These are phyloP conservation scores for Monomorium pharaonis DNA, from an alignment of 1,140 invertebrate genomes.

Conservation along the genomic window DNA sequence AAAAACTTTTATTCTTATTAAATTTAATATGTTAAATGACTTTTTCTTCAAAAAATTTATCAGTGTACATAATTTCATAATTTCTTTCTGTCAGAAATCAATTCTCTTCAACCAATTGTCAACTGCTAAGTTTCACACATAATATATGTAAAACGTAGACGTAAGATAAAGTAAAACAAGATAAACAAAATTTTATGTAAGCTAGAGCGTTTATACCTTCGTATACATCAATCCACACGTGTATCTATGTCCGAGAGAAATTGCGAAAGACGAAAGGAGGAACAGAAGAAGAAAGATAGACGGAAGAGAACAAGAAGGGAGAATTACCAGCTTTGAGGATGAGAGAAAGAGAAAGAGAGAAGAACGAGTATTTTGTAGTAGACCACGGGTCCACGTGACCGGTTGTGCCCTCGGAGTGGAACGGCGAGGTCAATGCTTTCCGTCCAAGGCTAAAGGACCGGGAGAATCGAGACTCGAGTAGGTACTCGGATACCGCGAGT, in stretches of 20 bases:
- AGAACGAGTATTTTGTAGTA: constrained; percentile 77
- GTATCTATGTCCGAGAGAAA: constrained; percentile 35
- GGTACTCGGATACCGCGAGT: constrained; percentile 73
- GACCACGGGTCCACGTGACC: constrained; percentile 79
- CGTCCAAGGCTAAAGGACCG: constrained; percentile 82
- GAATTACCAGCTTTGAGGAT: not conserved
- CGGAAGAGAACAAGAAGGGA: not conserved
- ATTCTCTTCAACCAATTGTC: not conserved
- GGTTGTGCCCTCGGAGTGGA: constrained; percentile 79
- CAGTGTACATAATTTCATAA: not conserved
- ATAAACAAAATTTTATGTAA: constrained; percentile 53
- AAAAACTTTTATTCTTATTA: not conserved
- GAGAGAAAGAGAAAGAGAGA: not conserved
- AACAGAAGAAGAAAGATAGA: constrained; percentile 21
- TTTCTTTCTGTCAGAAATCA: not conserved
- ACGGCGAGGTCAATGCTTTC: constrained; percentile 83
- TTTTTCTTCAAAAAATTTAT: not conserved
- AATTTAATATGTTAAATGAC: not conserved
- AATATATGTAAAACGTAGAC: not conserved
- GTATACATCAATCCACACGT: not conserved
- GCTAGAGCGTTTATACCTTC: constrained; percentile 18
- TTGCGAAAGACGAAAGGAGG: constrained; percentile 19
- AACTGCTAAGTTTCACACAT: not conserved
- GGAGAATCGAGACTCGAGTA: constrained; percentile 71
- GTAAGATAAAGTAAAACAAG: not conserved